Evolutionary conservation across 2,888 invertebrate genomes (phyloP).

Genomic region (Platycheirus rosarum): DNA sequence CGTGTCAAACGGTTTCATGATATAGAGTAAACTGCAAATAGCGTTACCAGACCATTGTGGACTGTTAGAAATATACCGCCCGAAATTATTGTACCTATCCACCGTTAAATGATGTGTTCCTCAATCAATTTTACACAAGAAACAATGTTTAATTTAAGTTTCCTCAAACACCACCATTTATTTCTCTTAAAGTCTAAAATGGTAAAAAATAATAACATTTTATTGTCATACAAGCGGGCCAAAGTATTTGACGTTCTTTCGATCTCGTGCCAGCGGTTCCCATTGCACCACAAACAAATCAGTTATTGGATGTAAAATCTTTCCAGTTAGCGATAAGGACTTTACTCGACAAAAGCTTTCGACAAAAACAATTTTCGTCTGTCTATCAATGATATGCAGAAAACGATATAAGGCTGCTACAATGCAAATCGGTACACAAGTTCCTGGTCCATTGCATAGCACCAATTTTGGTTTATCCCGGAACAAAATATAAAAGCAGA

Average conservation of each 20-base stretch:
- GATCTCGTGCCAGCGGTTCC: slow-evolving; percentile 86
- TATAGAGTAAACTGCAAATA: too few species aligned
- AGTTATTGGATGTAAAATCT: slow-evolving; percentile 91
- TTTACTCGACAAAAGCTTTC: slow-evolving; percentile 98
- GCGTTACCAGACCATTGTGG: too few species aligned
- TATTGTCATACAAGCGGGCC: slow-evolving; percentile 86
- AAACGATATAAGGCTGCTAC: slow-evolving; percentile 89
- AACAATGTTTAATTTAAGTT: too few species aligned
- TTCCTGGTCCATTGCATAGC: slow-evolving; percentile 97
- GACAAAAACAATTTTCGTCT: slow-evolving; percentile 92
- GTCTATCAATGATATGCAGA: slow-evolving; percentile 84
- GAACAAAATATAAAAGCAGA: slow-evolving; percentile 87
- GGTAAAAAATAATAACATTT: not conserved
- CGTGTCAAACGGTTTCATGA: too few species aligned
- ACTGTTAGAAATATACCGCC: too few species aligned
- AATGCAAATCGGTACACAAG: slow-evolving; percentile 95
- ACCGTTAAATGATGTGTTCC: too few species aligned
- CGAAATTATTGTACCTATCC: too few species aligned
- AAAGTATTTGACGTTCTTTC: slow-evolving; percentile 87
- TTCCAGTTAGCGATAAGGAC: slow-evolving; percentile 93
- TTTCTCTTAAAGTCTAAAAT: not conserved
- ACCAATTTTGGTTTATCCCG: slow-evolving; percentile 90
- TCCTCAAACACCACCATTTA: not conserved
- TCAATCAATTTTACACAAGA: too few species aligned
- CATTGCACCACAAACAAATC: slow-evolving; percentile 97